phyloP scores from a whole-genome alignment of 2,797 vertebrate genomes.

The Macropodus opercularis region DNA sequence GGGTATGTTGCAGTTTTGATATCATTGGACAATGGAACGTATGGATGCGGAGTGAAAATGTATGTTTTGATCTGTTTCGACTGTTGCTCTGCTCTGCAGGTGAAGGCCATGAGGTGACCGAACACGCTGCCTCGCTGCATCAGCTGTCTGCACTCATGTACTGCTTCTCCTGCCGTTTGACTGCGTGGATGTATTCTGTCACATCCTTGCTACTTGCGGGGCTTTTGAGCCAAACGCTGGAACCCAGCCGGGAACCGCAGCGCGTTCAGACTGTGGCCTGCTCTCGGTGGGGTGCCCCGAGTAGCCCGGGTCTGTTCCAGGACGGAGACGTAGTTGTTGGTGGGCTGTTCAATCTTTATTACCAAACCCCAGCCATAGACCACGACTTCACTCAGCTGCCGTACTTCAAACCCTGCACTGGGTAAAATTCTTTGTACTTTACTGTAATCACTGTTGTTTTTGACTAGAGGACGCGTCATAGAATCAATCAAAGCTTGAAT shows the following conservation, averaged over 20 bases:
- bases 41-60: too few species aligned
- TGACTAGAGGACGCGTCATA: too few species aligned
- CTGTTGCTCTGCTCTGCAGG: too few species aligned
- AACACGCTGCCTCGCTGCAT: too few species aligned
- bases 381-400: constrained; percentile 61
- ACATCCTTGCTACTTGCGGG: constrained; percentile 54
- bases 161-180: too few species aligned
- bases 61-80: too few species aligned
- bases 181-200: constrained; percentile 31
- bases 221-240: constrained; percentile 51
- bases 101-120: too few species aligned
- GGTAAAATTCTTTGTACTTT: constrained; percentile 58
- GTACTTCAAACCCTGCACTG: constrained; percentile 61
- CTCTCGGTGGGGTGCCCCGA: constrained; percentile 51
- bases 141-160: too few species aligned
- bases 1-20: too few species aligned
- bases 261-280: constrained; percentile 48
- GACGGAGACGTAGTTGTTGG: constrained; percentile 81
- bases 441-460: too few species aligned
- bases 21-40: too few species aligned
- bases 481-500: too few species aligned
- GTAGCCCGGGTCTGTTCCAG: constrained; percentile 67
- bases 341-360: constrained; percentile 76
- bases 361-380: constrained; percentile 50
- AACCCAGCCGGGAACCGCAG: constrained; percentile 45